A percentile compares a stretch with the other conserved stretches of the same genome.
phyloP scores from a whole-genome alignment of 2,113 vertebrate species.

The Myiagra hebetior region DNA sequence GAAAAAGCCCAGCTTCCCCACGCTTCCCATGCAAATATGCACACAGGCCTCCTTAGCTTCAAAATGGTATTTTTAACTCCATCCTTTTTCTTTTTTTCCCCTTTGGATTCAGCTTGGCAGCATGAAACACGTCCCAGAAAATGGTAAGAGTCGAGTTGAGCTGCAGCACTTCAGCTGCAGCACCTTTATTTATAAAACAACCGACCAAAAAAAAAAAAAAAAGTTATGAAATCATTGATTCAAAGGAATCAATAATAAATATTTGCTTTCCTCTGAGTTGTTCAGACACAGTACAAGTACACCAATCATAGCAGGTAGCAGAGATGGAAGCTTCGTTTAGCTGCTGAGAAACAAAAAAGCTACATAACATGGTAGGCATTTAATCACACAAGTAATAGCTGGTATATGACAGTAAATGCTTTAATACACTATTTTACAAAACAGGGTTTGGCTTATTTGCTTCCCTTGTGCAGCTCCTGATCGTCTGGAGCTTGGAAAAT shows the following conservation, averaged over 20 bases:
- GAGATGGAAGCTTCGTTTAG: conserved; percentile 42
- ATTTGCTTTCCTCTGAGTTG: conserved; percentile 66
- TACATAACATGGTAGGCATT: conserved; percentile 29
- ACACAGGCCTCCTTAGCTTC: background rate
- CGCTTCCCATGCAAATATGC: background rate
- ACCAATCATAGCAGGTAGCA: conserved; percentile 51
- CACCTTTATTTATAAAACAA: conserved; percentile 69
- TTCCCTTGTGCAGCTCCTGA: conserved; percentile 43
- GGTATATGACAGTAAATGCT: conserved; percentile 66
- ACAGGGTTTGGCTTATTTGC: conserved; percentile 36
- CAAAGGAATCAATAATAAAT: conserved; percentile 71
- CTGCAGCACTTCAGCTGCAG: conserved; percentile 30
- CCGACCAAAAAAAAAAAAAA: background rate
- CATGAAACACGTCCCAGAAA: background rate
- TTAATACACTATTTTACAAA: conserved; percentile 67
- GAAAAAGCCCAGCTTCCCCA: background rate
- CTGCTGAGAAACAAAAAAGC: conserved; percentile 61
- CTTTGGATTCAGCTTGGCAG: background rate
- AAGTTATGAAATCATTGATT: conserved; percentile 63
- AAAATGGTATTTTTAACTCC: background rate
- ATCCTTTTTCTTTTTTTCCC: background rate
- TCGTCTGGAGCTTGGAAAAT: background rate
- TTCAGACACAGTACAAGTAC: conserved; percentile 58
- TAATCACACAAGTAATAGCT: conserved; percentile 48
- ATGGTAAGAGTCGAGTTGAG: background rate